Percentiles rank a stretch among this genome's conserved stretches.
These are phyloP conservation scores for Ethmia dodecea DNA, from an alignment of 2,888 invertebrate species.

Conservation along the genomic window DNA sequence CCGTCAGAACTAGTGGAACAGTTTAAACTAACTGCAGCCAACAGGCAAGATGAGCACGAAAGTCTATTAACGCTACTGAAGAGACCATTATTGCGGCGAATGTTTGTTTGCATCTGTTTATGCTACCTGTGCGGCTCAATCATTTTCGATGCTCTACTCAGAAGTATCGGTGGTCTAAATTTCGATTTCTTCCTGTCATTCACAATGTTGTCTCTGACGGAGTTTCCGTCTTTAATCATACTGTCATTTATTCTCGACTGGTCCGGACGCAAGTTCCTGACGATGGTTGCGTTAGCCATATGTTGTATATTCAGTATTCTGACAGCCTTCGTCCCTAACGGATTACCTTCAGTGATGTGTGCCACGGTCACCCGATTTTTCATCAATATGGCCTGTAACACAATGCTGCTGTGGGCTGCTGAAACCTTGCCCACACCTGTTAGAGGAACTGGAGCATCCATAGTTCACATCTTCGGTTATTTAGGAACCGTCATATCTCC, in stretches of 20 bases:
- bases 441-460: constrained; percentile 44
- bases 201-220: constrained; percentile 49
- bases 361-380: constrained; percentile 50
- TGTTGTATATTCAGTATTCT: constrained; percentile 39
- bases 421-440: constrained; percentile 54
- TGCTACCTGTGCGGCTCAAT: constrained; percentile 39
- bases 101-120: constrained; percentile 42
- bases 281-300: constrained; percentile 26
- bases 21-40: constrained; percentile 29
- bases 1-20: constrained; percentile 35
- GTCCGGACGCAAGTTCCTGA: constrained; percentile 45
- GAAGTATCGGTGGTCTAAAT: constrained; percentile 41
- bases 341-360: constrained; percentile 43
- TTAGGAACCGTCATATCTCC: constrained; percentile 47
- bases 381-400: constrained; percentile 45
- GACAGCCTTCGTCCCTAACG: constrained; percentile 37
- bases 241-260: constrained; percentile 46
- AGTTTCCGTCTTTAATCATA: constrained; percentile 47
- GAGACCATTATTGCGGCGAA: constrained; percentile 35
- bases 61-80: constrained; percentile 38
- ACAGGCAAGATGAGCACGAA: constrained; percentile 20
- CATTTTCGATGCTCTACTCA: constrained; percentile 48
- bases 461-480: constrained; percentile 50
- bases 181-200: constrained; percentile 58
- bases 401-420: constrained; percentile 48